These are phyloP conservation scores for Apis mellifera DNA, from an alignment of 1,140 invertebrate species.

Conservation along the genomic window DNA sequence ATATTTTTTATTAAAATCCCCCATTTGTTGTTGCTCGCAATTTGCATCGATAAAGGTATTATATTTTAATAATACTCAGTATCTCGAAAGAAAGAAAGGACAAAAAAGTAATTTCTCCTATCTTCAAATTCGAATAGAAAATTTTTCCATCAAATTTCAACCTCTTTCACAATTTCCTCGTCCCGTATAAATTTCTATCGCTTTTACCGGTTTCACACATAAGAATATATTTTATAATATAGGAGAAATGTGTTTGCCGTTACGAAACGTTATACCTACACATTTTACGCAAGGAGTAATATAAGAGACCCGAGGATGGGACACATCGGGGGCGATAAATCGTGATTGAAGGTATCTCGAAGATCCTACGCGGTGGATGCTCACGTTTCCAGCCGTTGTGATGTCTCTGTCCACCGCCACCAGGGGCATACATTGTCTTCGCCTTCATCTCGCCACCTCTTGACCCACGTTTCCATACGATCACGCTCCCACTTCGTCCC, in stretches of 20 bases:
- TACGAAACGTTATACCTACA: background rate
- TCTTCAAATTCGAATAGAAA: no score
- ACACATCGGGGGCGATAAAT: conserved; percentile 63
- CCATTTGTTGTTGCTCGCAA: background rate
- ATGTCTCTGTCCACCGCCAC: conserved; percentile 64
- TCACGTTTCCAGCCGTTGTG: conserved; percentile 52
- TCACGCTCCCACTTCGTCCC: conserved; percentile 54
- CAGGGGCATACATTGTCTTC: conserved; percentile 68
- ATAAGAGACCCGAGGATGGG: background rate
- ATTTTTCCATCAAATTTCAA: no score
- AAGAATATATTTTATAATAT: no score
- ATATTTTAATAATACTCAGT: background rate
- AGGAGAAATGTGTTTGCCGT: no score
- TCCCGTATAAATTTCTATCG: no score
- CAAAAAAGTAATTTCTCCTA: no score
- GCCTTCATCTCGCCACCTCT: conserved; percentile 68
- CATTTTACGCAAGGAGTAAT: background rate
- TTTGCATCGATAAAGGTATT: background rate
- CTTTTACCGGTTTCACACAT: no score
- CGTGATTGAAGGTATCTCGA: conserved; percentile 68
- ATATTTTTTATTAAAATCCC: conserved; percentile 2
- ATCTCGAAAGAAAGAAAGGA: no score
- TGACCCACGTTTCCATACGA: conserved; percentile 70
- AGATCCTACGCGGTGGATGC: conserved; percentile 42
- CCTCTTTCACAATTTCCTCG: background rate